These are phyloP conservation scores for Cotesia vestalis DNA, from an alignment of 1,140 invertebrate species.

Conservation along the genomic window DNA sequence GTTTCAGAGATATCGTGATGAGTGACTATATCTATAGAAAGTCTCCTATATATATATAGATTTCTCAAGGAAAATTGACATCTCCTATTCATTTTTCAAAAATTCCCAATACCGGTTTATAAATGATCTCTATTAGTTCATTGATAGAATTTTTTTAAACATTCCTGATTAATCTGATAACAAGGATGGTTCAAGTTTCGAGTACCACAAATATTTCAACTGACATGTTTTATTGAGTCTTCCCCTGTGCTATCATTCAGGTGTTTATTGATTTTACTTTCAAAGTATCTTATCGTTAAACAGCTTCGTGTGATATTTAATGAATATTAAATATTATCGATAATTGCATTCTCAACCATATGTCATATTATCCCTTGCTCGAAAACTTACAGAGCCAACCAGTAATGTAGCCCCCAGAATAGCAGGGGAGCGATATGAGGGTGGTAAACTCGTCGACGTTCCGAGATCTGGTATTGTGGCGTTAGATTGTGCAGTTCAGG, in stretches of 20 bases:
- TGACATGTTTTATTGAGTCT: constrained; percentile 76
- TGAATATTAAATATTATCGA: constrained; percentile 6
- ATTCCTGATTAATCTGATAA: constrained; percentile 63
- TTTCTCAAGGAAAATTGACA: no score
- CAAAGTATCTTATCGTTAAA: constrained; percentile 52
- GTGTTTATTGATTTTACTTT: constrained; percentile 63
- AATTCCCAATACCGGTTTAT: no score
- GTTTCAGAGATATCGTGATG: no score
- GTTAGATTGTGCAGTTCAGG: constrained; percentile 71
- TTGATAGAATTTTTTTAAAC: constrained; percentile 64
- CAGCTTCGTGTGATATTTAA: constrained; percentile 25
- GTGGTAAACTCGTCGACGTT: constrained; percentile 73
- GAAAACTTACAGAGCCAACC: constrained; percentile 72
- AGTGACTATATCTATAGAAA: no score
- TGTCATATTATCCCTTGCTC: constrained; percentile 3
- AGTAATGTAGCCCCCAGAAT: constrained; percentile 75
- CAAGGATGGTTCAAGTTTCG: constrained; percentile 55
- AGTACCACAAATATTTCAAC: constrained; percentile 64
- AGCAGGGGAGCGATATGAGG: constrained; percentile 72
- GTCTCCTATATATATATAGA: no score
- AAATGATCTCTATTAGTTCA: constrained; percentile 51
- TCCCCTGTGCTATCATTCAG: constrained; percentile 75
- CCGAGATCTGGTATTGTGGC: constrained; percentile 67
- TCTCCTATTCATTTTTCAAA: background rate
- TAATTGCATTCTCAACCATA: background rate